phyloP scores from a whole-genome alignment of 2,888 invertebrate genomes.

The Dione vanillae region DNA sequence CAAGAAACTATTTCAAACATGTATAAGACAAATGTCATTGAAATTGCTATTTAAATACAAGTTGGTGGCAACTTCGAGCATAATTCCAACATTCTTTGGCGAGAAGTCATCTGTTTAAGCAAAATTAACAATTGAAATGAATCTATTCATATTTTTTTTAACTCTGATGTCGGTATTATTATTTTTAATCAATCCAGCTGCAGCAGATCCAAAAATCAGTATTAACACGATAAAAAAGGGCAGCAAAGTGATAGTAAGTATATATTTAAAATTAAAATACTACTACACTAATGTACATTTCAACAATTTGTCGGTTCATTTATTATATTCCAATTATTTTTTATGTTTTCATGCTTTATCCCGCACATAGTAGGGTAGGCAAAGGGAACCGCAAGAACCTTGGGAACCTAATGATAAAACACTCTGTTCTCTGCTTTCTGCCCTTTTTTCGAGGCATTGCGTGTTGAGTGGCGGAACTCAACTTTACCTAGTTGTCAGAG shows the following conservation, averaged over 20 bases:
- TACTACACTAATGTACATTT: too few species aligned
- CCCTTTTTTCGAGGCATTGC: too few species aligned
- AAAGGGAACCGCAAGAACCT: too few species aligned
- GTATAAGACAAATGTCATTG: conserved; percentile 13
- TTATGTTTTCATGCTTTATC: too few species aligned
- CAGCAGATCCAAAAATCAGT: conserved; percentile 14
- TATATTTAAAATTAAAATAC: background rate
- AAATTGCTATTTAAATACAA: conserved; percentile 12
- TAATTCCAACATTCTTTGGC: background rate
- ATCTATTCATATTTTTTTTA: background rate
- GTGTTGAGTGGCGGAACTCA: too few species aligned
- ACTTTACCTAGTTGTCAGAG: too few species aligned
- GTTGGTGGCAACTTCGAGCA: background rate
- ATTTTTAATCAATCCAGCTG: background rate
- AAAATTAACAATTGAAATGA: conserved; percentile 7
- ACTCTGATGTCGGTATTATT: background rate
- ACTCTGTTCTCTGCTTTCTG: too few species aligned
- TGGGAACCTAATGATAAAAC: too few species aligned
- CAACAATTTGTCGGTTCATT: too few species aligned
- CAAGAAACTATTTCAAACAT: conserved; percentile 15
- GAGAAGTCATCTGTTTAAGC: conserved; percentile 4
- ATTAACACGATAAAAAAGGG: conserved; percentile 22
- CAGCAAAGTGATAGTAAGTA: conserved; percentile 21
- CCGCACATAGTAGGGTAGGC: too few species aligned
- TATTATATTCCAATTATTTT: too few species aligned